Percentiles rank a stretch among this genome's conserved stretches.
Conservation (phyloP, 2,888 invertebrate genomes). For the Pristionchus mayeri region DNA sequence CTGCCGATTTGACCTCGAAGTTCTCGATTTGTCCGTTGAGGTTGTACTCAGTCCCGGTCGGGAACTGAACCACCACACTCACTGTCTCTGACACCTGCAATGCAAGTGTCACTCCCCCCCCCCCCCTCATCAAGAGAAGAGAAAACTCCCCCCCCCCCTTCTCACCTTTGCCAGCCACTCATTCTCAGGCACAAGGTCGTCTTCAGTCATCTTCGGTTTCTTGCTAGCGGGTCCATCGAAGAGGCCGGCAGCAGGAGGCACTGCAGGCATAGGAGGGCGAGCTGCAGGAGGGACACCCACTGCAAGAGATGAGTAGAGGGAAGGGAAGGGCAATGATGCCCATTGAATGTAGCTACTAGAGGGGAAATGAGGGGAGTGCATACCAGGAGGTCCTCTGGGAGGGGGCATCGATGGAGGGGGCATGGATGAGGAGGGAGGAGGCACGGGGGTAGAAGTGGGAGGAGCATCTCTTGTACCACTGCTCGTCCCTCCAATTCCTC, state of each 20-base stretch:
- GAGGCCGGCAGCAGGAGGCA: constrained; percentile 48
- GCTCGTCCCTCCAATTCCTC: constrained; percentile 24
- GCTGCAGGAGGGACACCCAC: neutral
- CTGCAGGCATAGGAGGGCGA: constrained; percentile 41
- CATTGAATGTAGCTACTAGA: neutral
- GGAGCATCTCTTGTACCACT: constrained; percentile 46
- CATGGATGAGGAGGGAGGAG: constrained; percentile 49
- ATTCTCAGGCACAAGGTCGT: constrained; percentile 90
- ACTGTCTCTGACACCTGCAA: constrained; percentile 77
- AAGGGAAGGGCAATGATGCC: no score
- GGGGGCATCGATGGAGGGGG: constrained; percentile 48
- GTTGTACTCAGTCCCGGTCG: constrained; percentile 96
- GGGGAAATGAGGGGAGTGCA: neutral
- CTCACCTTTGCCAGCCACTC: constrained; percentile 81
- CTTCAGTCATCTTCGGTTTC: constrained; percentile 92
- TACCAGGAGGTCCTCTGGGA: constrained; percentile 45
- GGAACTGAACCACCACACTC: constrained; percentile 87
- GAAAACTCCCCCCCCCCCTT: neutral
- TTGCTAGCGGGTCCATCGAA: constrained; percentile 85
- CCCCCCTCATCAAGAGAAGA: no score
- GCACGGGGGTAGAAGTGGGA: constrained; percentile 45
- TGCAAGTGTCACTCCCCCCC: neutral
- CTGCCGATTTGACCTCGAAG: constrained; percentile 85
- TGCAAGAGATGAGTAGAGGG: neutral
- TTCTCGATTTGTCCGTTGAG: constrained; percentile 90